Evolutionary conservation across 1,140 invertebrate genomes (phyloP).

Genomic region (Adoxophyes honmai): DNA sequence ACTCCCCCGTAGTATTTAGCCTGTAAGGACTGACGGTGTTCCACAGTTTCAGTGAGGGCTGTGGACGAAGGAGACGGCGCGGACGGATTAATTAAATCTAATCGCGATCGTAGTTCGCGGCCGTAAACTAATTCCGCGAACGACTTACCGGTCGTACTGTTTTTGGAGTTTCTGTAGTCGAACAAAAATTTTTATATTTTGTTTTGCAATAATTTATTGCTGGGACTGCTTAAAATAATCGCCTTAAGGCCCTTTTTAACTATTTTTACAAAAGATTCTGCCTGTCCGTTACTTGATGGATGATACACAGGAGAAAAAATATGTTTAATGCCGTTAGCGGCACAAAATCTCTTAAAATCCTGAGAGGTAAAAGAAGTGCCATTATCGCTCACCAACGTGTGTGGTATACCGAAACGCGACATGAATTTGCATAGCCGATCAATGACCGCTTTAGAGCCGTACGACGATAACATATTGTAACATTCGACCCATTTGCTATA

Average conservation of each 20-base stretch:
- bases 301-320: too few relatives aligned
- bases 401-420: constrained; percentile 31
- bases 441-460: constrained; percentile 18
- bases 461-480: constrained; percentile 15
- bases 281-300: too few relatives aligned
- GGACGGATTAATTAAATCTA: not conserved
- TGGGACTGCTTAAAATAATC: too few relatives aligned
- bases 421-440: constrained; percentile 28
- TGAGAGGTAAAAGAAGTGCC: constrained; percentile 34
- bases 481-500: too few relatives aligned
- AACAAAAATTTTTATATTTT: not conserved
- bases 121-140: not conserved
- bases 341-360: constrained; percentile 34
- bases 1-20: not conserved
- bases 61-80: not conserved
- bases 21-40: not conserved
- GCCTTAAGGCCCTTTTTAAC: too few relatives aligned
- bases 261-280: too few relatives aligned
- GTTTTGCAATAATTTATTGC: too few relatives aligned
- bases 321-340: constrained; percentile 21
- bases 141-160: not conserved
- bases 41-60: not conserved
- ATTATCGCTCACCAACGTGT: constrained; percentile 35
- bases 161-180: not conserved
- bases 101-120: not conserved